Evolutionary conservation across 2,113 vertebrate genomes (phyloP), one percentile per base, ranked within the genome.

Genomic region (Platysternon megacephalum): DNA sequence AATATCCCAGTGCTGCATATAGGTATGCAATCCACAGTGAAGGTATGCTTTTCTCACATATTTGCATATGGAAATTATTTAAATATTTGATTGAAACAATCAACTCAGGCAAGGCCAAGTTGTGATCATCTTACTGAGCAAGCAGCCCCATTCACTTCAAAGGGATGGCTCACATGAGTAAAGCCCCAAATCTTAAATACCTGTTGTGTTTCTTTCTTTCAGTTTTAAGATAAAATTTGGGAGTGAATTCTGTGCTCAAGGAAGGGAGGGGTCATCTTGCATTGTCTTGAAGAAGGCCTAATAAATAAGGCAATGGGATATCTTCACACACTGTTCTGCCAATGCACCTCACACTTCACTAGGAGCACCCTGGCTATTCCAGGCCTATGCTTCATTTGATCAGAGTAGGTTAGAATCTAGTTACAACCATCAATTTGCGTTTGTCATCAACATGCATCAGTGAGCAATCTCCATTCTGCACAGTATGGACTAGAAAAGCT

Each of bases 31-130:
- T 21, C n/a, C 11, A 11, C 84, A 2, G 3, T 0, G 3, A 26
- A 93, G 58, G 35, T 91, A 58, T 44, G 82, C 76, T 10, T 76
- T 82, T 93, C 82, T 21, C 2, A 35, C 55, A 56, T 90, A 90
- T 95, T 94, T 96, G 72, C 91, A 94, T 94, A 83, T 96, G 94
- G 91, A 91, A 95, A 86, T 94, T 78, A 93, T 97, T 97, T 96
- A 96, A 96, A 93, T 17, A 88, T 94, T 93, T 96, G 95, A 97
- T 93, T 95, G 90, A 95, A 97, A 96, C 95, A 97, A 96, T 96
- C 94, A 96, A 82, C 61, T 96, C 80, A 86, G 94, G 72, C 93
- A 93, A 80, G 86, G 52, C 86, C 0, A 1, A 94, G 94, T 82
- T 96, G 39, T 89, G 94, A 96, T 95, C 84, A 65, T 94, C 88